phyloP scores from a whole-genome alignment of 1,140 invertebrate genomes.

The Apis laboriosa region DNA sequence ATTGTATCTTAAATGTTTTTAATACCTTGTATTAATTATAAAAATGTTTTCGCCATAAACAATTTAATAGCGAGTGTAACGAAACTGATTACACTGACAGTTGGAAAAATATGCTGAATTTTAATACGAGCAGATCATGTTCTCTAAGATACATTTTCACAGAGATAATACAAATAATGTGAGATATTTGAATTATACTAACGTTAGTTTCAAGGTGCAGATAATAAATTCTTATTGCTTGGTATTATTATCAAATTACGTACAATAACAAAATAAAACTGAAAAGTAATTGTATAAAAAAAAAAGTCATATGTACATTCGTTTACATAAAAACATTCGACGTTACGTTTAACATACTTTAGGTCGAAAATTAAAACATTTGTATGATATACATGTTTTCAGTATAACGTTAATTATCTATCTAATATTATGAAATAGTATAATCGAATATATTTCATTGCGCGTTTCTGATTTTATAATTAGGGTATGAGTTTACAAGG shows the following conservation, averaged over 20 bases:
- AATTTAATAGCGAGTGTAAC: conserved; percentile 15
- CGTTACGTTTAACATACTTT: conserved; percentile 26
- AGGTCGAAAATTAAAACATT: conserved; percentile 52
- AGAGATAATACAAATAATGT: conserved; percentile 32
- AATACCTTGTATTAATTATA: conserved; percentile 27
- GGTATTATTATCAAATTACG: conserved; percentile 28
- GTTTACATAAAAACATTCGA: conserved; percentile 42
- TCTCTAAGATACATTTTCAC: not conserved
- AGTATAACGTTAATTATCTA: conserved; percentile 40
- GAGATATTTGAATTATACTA: conserved; percentile 7
- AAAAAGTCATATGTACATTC: conserved; percentile 43
- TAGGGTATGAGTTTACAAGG: conserved; percentile 23
- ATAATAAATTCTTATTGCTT: conserved; percentile 44
- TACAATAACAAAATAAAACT: conserved; percentile 28
- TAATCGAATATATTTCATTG: conserved; percentile 37
- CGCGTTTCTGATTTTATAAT: conserved; percentile 30
- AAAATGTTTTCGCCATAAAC: conserved; percentile 26
- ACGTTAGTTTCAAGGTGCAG: conserved; percentile 18
- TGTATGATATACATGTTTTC: conserved; percentile 47
- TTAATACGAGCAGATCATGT: not conserved
- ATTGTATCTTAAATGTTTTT: conserved; percentile 36
- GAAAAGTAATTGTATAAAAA: conserved; percentile 35
- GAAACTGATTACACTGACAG: conserved; percentile 28
- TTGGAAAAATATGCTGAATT: conserved; percentile 29
- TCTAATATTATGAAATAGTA: conserved; percentile 47